These are phyloP conservation scores for Oxytorus armatus DNA, from an alignment of 2,888 invertebrate species.

Conservation along the genomic window DNA sequence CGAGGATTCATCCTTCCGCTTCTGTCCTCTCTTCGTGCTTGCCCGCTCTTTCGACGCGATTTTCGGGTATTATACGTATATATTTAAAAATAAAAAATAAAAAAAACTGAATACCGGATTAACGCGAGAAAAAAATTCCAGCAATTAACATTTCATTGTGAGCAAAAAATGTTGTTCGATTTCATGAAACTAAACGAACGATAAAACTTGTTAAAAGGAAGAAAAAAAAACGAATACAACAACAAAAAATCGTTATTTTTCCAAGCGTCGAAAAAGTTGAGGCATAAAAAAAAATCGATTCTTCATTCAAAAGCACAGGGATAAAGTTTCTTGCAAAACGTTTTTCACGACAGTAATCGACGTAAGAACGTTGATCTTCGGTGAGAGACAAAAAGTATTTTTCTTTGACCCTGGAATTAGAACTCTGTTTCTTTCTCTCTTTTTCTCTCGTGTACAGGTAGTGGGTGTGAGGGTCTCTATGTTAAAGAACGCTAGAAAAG, in stretches of 20 bases:
- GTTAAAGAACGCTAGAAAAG: constrained; percentile 49
- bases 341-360: constrained; percentile 11
- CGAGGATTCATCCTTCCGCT: constrained; percentile 65
- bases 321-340: constrained; percentile 40
- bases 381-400: constrained; percentile 46
- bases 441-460: constrained; percentile 26
- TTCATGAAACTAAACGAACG: background rate
- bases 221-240: too few relatives aligned
- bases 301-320: background rate
- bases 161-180: background rate
- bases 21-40: constrained; percentile 56
- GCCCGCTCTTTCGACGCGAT: constrained; percentile 1
- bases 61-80: constrained; percentile 29
- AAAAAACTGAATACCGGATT: background rate
- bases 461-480: constrained; percentile 32
- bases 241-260: background rate
- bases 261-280: background rate
- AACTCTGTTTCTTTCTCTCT: constrained; percentile 20
- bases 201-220: too few relatives aligned
- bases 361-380: constrained; percentile 43
- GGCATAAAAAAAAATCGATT: background rate
- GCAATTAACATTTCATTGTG: background rate
- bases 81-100: background rate
- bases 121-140: background rate
- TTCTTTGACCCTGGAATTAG: constrained; percentile 53